A percentile compares a stretch with the other conserved stretches of the same genome.
phyloP scores from a whole-genome alignment of 2,888 invertebrate genomes.

The Apodemia hepburni region DNA sequence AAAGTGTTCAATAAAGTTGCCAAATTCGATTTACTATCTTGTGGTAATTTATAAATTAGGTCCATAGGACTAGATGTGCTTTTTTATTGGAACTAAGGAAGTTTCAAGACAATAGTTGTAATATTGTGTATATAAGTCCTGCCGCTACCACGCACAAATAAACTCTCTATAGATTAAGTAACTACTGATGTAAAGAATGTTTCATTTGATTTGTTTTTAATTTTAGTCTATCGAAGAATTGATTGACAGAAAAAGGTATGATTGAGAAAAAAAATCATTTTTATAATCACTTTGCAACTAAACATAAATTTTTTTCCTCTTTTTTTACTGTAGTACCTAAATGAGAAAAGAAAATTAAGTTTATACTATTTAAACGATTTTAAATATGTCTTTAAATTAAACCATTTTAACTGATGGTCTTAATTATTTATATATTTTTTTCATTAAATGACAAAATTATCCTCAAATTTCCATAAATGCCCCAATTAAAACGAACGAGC shows the following conservation, averaged over 20 bases:
- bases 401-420: no score
- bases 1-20: conserved; percentile 74
- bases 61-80: conserved; percentile 14
- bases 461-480: no score
- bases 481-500: neutral
- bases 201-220: neutral
- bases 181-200: neutral
- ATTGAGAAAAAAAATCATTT: no score
- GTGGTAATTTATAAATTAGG: conserved; percentile 42
- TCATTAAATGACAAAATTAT: no score
- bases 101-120: conserved; percentile 45
- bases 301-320: no score
- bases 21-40: conserved; percentile 70
- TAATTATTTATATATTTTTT: no score
- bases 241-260: neutral
- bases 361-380: no score
- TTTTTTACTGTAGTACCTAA: no score
- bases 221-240: neutral
- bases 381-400: no score
- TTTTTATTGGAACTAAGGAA: neutral
- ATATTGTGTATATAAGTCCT: neutral
- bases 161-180: conserved; percentile 14
- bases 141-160: conserved; percentile 10
- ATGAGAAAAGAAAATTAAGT: no score
- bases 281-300: no score